These are phyloP conservation scores for Panulirus ornatus DNA, from an alignment of 1,140 invertebrate species.

Conservation along the genomic window DNA sequence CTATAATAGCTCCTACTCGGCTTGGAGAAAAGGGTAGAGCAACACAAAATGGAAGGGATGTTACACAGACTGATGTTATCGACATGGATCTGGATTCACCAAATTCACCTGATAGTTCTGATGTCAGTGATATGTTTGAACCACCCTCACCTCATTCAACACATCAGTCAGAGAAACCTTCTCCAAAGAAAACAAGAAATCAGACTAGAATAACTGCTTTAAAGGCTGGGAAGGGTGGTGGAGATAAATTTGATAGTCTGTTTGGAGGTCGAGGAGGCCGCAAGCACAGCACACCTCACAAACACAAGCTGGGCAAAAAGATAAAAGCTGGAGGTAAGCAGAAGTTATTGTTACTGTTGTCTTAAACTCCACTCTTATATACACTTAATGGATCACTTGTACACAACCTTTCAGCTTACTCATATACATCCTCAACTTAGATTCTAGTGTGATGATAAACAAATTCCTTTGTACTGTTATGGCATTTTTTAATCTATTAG, in stretches of 20 bases:
- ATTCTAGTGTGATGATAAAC: no score
- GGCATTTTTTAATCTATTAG: background rate
- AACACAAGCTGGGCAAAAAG: slow-evolving; percentile 75
- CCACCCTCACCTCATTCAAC: slow-evolving; percentile 81
- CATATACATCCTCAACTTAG: no score
- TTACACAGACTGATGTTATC: slow-evolving; percentile 78
- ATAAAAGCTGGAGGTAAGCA: slow-evolving; percentile 38
- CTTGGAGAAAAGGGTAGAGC: slow-evolving; percentile 65
- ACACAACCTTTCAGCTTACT: no score
- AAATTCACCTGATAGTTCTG: slow-evolving; percentile 84
- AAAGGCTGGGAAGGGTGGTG: slow-evolving; percentile 41
- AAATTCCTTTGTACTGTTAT: background rate
- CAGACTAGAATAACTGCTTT: slow-evolving; percentile 41
- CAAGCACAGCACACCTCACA: slow-evolving; percentile 68
- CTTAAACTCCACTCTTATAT: no score
- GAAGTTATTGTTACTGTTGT: background rate
- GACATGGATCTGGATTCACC: slow-evolving; percentile 83
- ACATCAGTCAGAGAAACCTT: slow-evolving; percentile 67
- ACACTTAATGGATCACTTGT: no score
- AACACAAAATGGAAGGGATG: slow-evolving; percentile 76
- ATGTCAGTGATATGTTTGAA: slow-evolving; percentile 91
- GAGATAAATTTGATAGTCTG: slow-evolving; percentile 68
- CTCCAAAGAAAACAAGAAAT: slow-evolving; percentile 50
- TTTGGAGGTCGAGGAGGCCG: slow-evolving; percentile 71
- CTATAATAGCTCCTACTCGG: slow-evolving; percentile 61